Evolutionary conservation across 2,888 invertebrate genomes (phyloP).

Genomic region (Pheosia tremula): DNA sequence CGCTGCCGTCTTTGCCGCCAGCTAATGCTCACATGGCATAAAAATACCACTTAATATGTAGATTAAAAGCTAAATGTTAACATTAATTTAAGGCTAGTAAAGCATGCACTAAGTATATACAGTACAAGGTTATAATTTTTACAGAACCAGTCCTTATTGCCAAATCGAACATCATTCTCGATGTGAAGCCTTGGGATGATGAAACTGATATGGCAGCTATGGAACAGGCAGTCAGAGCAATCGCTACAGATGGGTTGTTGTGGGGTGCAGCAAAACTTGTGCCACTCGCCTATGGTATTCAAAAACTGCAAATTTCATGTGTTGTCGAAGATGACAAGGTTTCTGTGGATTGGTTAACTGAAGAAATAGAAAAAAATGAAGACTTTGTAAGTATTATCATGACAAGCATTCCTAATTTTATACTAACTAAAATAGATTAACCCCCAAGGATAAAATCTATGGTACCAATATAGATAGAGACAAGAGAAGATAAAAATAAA

Average conservation of each 20-base stretch:
- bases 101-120: no score
- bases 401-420: background rate
- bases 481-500: no score
- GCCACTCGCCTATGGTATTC: conserved; percentile 96
- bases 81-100: no score
- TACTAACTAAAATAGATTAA: background rate
- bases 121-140: background rate
- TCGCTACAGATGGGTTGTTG: conserved; percentile 92
- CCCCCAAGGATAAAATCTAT: no score
- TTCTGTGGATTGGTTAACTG: conserved; percentile 93
- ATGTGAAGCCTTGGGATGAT: conserved; percentile 97
- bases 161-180: conserved; percentile 96
- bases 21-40: no score
- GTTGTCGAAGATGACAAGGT: conserved; percentile 99
- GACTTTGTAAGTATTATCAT: conserved; percentile 87
- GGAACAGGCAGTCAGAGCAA: conserved; percentile 91
- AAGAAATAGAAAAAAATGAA: conserved; percentile 93
- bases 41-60: no score
- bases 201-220: conserved; percentile 96
- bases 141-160: conserved; percentile 94
- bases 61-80: no score
- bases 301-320: conserved; percentile 95
- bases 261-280: conserved; percentile 98
- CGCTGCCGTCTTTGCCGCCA: no score
- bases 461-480: no score